Base-by-base conservation (phyloP, 2,888 invertebrate genomes). In the Meandrusa payeni region DNA sequence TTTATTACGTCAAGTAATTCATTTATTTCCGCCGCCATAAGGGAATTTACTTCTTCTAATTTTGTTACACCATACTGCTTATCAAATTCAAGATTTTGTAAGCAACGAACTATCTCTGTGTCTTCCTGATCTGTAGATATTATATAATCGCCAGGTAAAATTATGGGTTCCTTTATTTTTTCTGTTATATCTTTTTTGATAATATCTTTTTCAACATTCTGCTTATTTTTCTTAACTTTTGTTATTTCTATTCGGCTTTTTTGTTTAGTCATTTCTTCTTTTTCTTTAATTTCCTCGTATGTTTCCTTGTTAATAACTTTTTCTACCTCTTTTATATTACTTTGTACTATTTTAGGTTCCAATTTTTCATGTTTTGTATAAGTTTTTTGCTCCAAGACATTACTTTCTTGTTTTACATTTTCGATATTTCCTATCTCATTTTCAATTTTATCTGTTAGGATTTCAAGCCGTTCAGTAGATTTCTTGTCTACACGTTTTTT, bases 1-100 rank as follows among this genome's bases (percentile, higher is more conserved):
- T 93, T 92, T 10, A 95, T 89, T 5, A 92, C 89, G 56, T 94
- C 92, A 52, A 96, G 85, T 15, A 94, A 83, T 67, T 94, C 92
- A 49, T 93, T 92, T 7, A 95, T 93, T 79, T 95, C 94, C 42
- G 91, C 90, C 6, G 93, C 93, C 65, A 91, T 90, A 28, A 74
- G 74, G 22, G 83, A 76, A 61, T 90, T 89, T 12, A 89, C 78
- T 57, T 91, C 90, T 47, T 90, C 88, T 58, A 76, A 79, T 54
- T 78, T 83, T 15, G 89, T 74, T 28, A 90, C 83, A 37, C 87
- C 90, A 55, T 89, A 87, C 41, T 90, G 89, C 27, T 83, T 78
- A 59, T 91, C 89, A 33, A 90, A 89, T 5, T 89, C 75, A 46
- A 88, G 77, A 48, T 90, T 89, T 23, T 92, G 82, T 69, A 60